Percentiles rank a stretch among this genome's conserved stretches.
Conservation (phyloP, 2,888 invertebrate species). For the Hemaris fuciformis region DNA sequence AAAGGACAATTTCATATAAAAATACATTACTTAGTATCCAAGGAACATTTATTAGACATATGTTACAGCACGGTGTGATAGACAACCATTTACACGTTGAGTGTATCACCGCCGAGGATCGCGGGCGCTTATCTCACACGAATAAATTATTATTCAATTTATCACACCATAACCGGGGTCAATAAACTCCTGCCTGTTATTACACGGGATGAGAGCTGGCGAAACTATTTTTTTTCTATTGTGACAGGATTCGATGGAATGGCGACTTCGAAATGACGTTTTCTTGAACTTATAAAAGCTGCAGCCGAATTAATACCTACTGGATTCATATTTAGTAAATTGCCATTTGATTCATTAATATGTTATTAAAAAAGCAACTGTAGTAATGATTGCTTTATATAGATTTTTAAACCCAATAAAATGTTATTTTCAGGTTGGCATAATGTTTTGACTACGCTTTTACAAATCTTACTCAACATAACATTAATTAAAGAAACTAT, state of each 20-base stretch:
- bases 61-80: slow-evolving; percentile 36
- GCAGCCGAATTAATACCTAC: too few species aligned
- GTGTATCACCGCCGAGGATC: slow-evolving; percentile 61
- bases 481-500: too few species aligned
- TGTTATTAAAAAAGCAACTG: too few species aligned
- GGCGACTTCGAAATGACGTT: too few species aligned
- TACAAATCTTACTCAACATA: too few species aligned
- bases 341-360: too few species aligned
- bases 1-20: not conserved
- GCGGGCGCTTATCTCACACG: slow-evolving; percentile 56
- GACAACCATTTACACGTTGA: slow-evolving; percentile 47
- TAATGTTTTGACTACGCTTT: too few species aligned
- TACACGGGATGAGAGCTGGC: slow-evolving; percentile 60
- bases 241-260: not conserved
- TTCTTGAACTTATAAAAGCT: too few species aligned
- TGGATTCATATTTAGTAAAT: too few species aligned
- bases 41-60: not conserved
- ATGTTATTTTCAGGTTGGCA: too few species aligned
- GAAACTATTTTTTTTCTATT: slow-evolving; percentile 51
- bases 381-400: too few species aligned
- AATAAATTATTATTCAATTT: slow-evolving; percentile 80
- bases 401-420: too few species aligned
- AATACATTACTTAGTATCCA: not conserved
- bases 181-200: slow-evolving; percentile 77
- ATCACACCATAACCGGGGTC: slow-evolving; percentile 61